A percentile compares a stretch with the other conserved stretches of the same genome.
Evolutionary conservation across 2,113 vertebrate genomes (phyloP).

Genomic region (Alaudala cheleensis): DNA sequence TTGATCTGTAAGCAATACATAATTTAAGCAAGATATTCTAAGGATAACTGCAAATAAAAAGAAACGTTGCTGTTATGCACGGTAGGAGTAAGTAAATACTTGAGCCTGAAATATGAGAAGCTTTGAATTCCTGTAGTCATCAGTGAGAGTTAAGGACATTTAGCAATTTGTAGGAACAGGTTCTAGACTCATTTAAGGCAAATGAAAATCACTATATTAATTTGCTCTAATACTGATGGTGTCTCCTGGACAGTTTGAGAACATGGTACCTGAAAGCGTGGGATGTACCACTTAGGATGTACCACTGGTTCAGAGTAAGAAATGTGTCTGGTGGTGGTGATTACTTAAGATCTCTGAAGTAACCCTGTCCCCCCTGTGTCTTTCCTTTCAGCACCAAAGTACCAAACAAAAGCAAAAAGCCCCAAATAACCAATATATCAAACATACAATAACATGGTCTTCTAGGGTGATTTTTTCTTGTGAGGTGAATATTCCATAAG

Average conservation of each 20-base stretch:
- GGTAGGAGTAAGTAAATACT: not conserved
- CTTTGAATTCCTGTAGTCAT: not conserved
- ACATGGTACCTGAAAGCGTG: not conserved
- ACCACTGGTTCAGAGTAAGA: not conserved
- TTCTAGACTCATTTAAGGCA: not conserved
- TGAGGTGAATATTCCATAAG: not conserved
- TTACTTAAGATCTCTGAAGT: not conserved
- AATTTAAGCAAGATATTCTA: not conserved
- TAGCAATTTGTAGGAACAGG: not conserved
- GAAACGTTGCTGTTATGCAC: not conserved
- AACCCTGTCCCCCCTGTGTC: rapidly evolving
- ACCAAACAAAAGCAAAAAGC: not conserved
- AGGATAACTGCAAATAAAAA: not conserved
- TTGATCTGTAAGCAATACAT: not conserved
- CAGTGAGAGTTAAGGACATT: not conserved
- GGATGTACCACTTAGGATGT: not conserved
- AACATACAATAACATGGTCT: not conserved
- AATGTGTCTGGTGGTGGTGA: not conserved
- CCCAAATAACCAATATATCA: not conserved
- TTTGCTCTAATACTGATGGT: not conserved
- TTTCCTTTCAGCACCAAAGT: not conserved
- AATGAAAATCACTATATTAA: not conserved
- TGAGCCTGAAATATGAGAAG: not conserved
- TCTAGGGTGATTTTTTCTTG: not conserved
- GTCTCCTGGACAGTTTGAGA: not conserved